Evolutionary conservation across 64 coral and sea anemone species (phyloP).

Genomic region (Dendronephthya gigantea): DNA sequence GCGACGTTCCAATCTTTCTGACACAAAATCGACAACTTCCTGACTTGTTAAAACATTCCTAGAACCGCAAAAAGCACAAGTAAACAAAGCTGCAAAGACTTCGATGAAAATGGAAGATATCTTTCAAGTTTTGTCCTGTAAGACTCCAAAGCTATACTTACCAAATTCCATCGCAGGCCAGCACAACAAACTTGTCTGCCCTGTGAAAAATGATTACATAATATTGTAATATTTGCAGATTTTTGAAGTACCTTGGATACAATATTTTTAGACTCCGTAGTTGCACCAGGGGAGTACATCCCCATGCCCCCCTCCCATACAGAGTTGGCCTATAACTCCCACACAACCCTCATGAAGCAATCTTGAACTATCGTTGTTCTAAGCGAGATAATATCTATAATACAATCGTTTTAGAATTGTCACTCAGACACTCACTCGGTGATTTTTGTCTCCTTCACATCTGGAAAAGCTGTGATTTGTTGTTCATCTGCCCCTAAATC

Average conservation of each 20-base stretch:
- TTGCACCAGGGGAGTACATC: too few relatives aligned
- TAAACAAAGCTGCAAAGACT: not conserved
- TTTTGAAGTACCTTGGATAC: not conserved
- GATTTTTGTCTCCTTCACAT: slow-evolving; percentile 69
- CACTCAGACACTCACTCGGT: slow-evolving; percentile 88
- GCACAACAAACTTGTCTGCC: slow-evolving; percentile 78
- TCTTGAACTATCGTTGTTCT: too few relatives aligned
- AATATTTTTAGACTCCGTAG: too few relatives aligned
- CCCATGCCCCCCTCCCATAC: too few relatives aligned
- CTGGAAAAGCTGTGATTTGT: slow-evolving; percentile 88
- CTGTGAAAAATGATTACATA: slow-evolving; percentile 35
- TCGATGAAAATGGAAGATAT: not conserved
- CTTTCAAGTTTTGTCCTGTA: not conserved
- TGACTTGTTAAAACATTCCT: slow-evolving; percentile 98
- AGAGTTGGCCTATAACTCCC: too few relatives aligned
- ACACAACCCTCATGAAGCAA: too few relatives aligned
- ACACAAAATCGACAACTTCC: slow-evolving; percentile 88
- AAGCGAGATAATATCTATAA: too few relatives aligned
- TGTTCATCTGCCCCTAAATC: slow-evolving; percentile 77
- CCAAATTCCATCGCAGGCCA: slow-evolving; percentile 98
- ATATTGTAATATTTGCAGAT: not conserved
- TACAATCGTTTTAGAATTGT: not conserved
- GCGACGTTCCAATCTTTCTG: slow-evolving; percentile 57
- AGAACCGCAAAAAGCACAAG: not conserved
- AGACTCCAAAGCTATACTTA: slow-evolving; percentile 22